Percentiles rank a stretch among this genome's conserved stretches.
Conservation (phyloP, 2,797 vertebrate species). For the Clarias pachynema region DNA sequence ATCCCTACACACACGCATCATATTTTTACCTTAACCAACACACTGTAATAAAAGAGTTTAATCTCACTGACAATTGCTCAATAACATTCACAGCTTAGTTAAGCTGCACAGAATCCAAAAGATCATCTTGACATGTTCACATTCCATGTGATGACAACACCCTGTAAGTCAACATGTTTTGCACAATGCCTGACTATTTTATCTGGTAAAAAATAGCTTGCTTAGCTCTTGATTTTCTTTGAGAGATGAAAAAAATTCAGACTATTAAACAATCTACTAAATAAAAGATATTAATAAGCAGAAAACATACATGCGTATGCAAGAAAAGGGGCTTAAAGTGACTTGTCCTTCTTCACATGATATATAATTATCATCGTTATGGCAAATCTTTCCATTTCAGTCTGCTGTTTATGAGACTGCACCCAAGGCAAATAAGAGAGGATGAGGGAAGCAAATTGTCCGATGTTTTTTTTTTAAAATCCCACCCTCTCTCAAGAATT, state of each 20-base stretch:
- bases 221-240: conserved; percentile 40
- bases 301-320: neutral
- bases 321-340: neutral
- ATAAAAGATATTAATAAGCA: conserved; percentile 14
- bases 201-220: neutral
- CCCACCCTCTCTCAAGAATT: conserved; percentile 69
- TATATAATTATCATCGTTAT: neutral
- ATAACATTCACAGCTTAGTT: neutral
- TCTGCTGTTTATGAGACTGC: conserved; percentile 21
- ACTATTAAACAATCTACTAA: neutral
- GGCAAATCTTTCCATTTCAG: conserved; percentile 5
- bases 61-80: neutral
- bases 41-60: neutral
- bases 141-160: conserved; percentile 58
- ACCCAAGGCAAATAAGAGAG: conserved; percentile 43
- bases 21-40: neutral
- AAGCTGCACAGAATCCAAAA: neutral
- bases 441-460: conserved; percentile 44
- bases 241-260: conserved; percentile 27
- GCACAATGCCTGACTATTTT: conserved; percentile 6
- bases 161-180: conserved; percentile 60
- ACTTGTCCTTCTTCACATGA: neutral
- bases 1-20: neutral
- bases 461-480: conserved; percentile 49
- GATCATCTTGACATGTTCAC: conserved; percentile 29